Base-by-base conservation (phyloP, 2,888 invertebrate genomes). In the Tribolium freemani region DNA sequence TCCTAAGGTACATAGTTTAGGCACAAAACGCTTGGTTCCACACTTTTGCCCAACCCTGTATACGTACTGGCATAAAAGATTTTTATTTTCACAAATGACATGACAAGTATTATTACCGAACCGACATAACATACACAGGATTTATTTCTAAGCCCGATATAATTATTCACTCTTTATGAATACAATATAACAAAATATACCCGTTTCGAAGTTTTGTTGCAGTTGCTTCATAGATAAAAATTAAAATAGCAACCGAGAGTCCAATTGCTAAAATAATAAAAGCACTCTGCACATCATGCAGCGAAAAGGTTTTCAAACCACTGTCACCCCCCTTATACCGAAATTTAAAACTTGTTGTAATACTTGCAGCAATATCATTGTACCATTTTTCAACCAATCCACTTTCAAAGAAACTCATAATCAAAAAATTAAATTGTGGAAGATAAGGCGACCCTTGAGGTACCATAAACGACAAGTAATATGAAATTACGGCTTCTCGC, bases 301-400 rank as follows among this genome's bases (percentile, higher is more conserved):
- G 51, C 26, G 53, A 63, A 61, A 77, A 77, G 3, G 71, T 21
- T 58, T 67, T 45, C 31, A 48, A 9, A 20, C 57, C 10, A 4
- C 20, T 51, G 8, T 56, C 60, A 50, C 26, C 38, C 6, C 48
- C 30, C 6, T 30, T 31, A 16, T 61, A 61, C 9, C 16, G 11
- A 20, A 69, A 45, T 30, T 21, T 38, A n/a, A 48, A 26, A 8
- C 71, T 70, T 26, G 71, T 63, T 6, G 72, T 60, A 9, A 83
- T 68, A 21, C 78, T 78, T 54, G 80, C 73, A 0, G 79, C 78
- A 6, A 84, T 81, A 57, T 86, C 83, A 0, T 79, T 54, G 51
- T 84, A 84, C 88, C 88, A 88, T 76, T 87, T 84, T 0, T 76
- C 51, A 0, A 83, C 78, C 9, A 88, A 76, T 1, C 88, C 88